Percentiles rank a stretch among this genome's conserved stretches.
Conservation (phyloP, 2,888 invertebrate species). For the Agrochola lychnidis region DNA sequence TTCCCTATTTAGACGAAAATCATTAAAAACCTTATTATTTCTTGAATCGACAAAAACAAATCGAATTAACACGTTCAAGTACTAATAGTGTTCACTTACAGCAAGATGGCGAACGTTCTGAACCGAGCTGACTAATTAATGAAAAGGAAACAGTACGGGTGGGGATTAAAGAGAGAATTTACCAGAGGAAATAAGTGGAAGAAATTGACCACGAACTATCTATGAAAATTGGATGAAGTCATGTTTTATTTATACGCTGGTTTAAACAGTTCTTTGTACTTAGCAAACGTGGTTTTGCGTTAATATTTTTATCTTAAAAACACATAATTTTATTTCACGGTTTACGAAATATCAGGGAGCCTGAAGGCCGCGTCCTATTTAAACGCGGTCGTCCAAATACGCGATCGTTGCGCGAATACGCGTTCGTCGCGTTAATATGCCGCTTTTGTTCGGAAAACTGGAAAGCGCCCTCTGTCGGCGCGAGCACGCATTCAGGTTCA, state of each 20-base stretch:
- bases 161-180: conserved; percentile 38
- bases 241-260: conserved; percentile 22
- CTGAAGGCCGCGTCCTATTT: too few relatives aligned
- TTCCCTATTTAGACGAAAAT: not conserved
- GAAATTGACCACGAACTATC: conserved; percentile 50
- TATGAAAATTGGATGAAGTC: conserved; percentile 31
- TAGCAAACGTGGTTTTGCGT: not conserved
- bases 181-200: conserved; percentile 36
- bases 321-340: not conserved
- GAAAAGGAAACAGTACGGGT: conserved; percentile 51
- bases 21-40: not conserved
- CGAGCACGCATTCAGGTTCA: too few relatives aligned
- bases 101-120: conserved; percentile 43
- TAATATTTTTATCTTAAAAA: not conserved
- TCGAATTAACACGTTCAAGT: conserved; percentile 31
- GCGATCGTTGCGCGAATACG: too few relatives aligned
- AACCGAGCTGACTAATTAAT: conserved; percentile 48
- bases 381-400: too few relatives aligned
- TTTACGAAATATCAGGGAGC: not conserved
- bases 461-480: too few relatives aligned
- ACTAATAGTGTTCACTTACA: conserved; percentile 47
- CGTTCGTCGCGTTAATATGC: too few relatives aligned
- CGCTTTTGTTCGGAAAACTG: too few relatives aligned
- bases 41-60: conserved; percentile 4
- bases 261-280: not conserved